phyloP scores from a whole-genome alignment of 1,140 invertebrate genomes.

The Philopotamus ludificatus region DNA sequence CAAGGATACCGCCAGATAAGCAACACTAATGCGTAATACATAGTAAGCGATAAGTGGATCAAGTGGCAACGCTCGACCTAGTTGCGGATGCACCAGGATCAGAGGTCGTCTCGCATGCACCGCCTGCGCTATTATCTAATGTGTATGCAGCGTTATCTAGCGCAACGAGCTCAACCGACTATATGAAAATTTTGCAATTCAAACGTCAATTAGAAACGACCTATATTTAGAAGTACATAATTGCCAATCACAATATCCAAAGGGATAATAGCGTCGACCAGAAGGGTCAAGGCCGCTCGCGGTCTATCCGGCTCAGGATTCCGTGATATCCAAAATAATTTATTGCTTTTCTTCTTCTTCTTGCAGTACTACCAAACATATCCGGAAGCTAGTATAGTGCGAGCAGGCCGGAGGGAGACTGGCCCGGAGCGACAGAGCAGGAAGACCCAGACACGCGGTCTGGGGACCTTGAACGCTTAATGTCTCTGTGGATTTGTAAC shows the following conservation, averaged over 20 bases:
- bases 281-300: too few species aligned
- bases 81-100: background rate
- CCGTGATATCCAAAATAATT: too few species aligned
- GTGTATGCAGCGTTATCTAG: conserved; percentile 4
- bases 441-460: conserved; percentile 33
- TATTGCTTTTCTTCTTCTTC: too few species aligned
- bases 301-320: too few species aligned
- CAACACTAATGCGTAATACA: too few species aligned
- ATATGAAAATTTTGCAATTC: too few species aligned
- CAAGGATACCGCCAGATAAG: too few species aligned
- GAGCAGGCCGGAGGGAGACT: background rate
- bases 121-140: too few species aligned
- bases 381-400: background rate
- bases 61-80: conserved; percentile 15
- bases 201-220: background rate
- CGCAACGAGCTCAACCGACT: too few species aligned
- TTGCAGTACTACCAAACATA: too few species aligned
- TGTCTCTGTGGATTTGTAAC: conserved; percentile 15
- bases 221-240: background rate
- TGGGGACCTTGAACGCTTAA: conserved; percentile 32
- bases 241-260: background rate
- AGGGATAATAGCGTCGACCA: too few species aligned
- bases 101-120: conserved; percentile 14
- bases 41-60: too few species aligned
- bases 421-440: background rate